Base-by-base conservation (phyloP, 2,113 vertebrate species). In the Danionella cerebrum region DNA sequence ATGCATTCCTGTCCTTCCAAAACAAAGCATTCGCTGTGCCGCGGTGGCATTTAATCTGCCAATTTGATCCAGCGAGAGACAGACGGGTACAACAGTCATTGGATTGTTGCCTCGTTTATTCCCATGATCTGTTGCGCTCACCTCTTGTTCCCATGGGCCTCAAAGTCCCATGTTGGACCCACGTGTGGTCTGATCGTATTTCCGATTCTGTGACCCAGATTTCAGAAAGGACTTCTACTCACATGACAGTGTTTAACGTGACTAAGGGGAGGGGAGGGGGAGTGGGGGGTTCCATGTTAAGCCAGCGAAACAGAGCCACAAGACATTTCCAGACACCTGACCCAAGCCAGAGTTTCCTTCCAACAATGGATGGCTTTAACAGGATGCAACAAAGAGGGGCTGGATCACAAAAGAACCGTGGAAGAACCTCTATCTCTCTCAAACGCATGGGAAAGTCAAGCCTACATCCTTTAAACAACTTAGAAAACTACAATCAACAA, bases 51-150 rank as follows among this genome's bases (percentile, higher is more conserved):
- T 77, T 73, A 79, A 79, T 79, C 47, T 1, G 21, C 41, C 70
- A 72, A 51, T 73, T 78, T 81, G 80, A 80, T 80, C 78, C 67
- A 65, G 67, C 71, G 35, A 69, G 78, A 84, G 84, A 79, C 66
- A 75, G 78, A 79, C 80, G 63, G 74, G 65, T 24, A 38, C 35
- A 13, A 51, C 72, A 74, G 68, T 31, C 27, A 16, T 42, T 12
- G 27, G 21, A 76, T 76, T 74, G 71, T 76, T 75, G 29, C 10
- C 45, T 45, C 22, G 13, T 70, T n/a, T n/a, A n/a, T n/a, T 77
- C 70, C 69, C 64, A 73, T 64, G 69, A 65, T 65, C 52, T 60
- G 39, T 45, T 25, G 38, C 45, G 39, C 31, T 24, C 33, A 31
- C 54, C 19, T 57, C 38, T 71, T 2, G 16, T 24, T 75, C 38